Base-by-base conservation (phyloP, 2,113 vertebrate species). In the Podarcis muralis region DNA sequence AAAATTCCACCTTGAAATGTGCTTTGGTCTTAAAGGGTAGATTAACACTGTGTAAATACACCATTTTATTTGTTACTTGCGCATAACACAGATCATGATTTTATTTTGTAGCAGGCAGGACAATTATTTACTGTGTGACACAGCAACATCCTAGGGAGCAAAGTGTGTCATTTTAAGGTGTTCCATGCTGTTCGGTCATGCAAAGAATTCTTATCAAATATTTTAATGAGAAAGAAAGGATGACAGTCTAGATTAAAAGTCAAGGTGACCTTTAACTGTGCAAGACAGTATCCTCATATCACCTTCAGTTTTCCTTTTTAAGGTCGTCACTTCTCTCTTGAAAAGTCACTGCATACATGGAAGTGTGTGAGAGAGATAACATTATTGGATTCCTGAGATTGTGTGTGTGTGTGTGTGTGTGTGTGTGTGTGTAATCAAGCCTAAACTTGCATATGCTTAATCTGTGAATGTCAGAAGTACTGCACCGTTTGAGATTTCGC, bases 141-240 rank as follows among this genome's bases (percentile, higher is more conserved):
- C 66, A 22, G 59, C 71, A 91, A 85, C 87, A 77, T 89, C 93
- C 93, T 92, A 48, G 27, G 91, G 91, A 65, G 90, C 94, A 95
- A 94, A 90, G 25, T 68, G 85, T 80, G 62, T 87, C 93, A 94
- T 92, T 88, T 92, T 92, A 91, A 95, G 94, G 92, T 91, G 93
- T 94, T 94, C 87, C 85, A 85, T 83, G 90, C 87, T 94, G 95
- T 77, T 96, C 96, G 94, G 91, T 93, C 96, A 94, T 95, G 96
- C 96, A 96, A 93, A 95, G 95, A 96, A 95, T 93, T 93, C 96
- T 97, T 96, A 96, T 97, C 97, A 97, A 96, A 95, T 97, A 96
- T 97, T 96, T 96, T 96, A 96, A 97, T 96, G 96, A 97, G 97
- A 95, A 92, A 95, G 91, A 96, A 96, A 96, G 89, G 93, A 91